Conservation (phyloP, 2,113 vertebrate species). For the Cinclus cinclus region DNA sequence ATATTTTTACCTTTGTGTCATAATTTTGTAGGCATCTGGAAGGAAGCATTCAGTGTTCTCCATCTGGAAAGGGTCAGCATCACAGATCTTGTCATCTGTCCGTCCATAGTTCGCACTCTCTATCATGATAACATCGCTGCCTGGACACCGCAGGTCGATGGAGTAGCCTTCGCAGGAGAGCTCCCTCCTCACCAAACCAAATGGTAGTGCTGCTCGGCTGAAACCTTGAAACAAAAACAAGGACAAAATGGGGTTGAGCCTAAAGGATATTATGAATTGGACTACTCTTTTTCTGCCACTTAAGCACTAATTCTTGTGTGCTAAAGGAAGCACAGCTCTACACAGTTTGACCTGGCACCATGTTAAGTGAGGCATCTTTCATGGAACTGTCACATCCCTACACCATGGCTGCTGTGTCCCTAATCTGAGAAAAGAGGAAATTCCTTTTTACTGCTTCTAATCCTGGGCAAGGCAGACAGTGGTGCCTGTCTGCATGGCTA, state of each 20-base stretch:
- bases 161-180: conserved; percentile 98
- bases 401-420: not conserved
- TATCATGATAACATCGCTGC: conserved; percentile 99
- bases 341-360: not conserved
- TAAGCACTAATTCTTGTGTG: not conserved
- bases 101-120: conserved; percentile 98
- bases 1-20: conserved; percentile 92
- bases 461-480: not conserved
- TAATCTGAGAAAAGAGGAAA: not conserved
- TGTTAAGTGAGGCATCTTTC: not conserved
- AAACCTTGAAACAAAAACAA: conserved; percentile 79
- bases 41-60: conserved; percentile 99
- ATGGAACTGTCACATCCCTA: not conserved
- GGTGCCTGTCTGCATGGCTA: not conserved
- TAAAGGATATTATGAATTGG: not conserved
- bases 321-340: not conserved
- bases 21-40: conserved; percentile 98
- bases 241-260: not conserved
- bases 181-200: conserved; percentile 94
- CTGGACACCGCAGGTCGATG: conserved; percentile 96
- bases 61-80: conserved; percentile 99
- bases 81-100: conserved; percentile 98
- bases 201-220: conserved; percentile 93
- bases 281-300: not conserved
- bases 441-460: not conserved